Evolutionary conservation across 1,140 invertebrate species (phyloP).

Genomic region (Hycleus cichorii): DNA sequence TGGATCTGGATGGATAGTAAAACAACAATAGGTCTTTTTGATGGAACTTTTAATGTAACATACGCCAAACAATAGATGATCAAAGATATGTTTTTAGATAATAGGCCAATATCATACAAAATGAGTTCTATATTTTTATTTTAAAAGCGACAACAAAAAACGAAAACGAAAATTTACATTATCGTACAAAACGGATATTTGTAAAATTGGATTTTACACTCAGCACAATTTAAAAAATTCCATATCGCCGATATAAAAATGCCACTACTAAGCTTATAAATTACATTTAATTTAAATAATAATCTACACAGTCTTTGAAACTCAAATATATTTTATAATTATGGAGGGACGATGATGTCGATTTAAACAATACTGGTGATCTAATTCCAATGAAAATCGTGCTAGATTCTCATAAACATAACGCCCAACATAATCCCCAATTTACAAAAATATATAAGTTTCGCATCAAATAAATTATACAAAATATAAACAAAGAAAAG

Average conservation of each 20-base stretch:
- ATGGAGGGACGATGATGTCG: slow-evolving; percentile 1
- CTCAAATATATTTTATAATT: slow-evolving; percentile 5
- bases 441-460: slow-evolving; percentile 13
- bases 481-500: slow-evolving; percentile 6
- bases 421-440: neutral
- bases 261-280: slow-evolving; percentile 14
- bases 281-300: slow-evolving; percentile 11
- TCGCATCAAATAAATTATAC: neutral
- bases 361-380: slow-evolving; percentile 6
- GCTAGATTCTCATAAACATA: slow-evolving; percentile 10
- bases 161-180: slow-evolving; percentile 6
- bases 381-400: neutral
- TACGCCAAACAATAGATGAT: too few relatives aligned
- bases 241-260: slow-evolving; percentile 1
- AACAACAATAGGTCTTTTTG: too few relatives aligned
- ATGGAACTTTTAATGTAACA: too few relatives aligned
- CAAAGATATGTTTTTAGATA: too few relatives aligned
- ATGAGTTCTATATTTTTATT: too few relatives aligned
- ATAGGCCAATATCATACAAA: too few relatives aligned
- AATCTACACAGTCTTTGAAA: slow-evolving; percentile 19
- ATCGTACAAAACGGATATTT: neutral
- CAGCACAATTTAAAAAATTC: neutral
- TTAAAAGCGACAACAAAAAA: neutral
- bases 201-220: neutral
- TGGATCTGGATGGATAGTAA: too few relatives aligned